phyloP scores from a whole-genome alignment of 35 echinoderm and acorn worm genomes.

The Patiria miniata region DNA sequence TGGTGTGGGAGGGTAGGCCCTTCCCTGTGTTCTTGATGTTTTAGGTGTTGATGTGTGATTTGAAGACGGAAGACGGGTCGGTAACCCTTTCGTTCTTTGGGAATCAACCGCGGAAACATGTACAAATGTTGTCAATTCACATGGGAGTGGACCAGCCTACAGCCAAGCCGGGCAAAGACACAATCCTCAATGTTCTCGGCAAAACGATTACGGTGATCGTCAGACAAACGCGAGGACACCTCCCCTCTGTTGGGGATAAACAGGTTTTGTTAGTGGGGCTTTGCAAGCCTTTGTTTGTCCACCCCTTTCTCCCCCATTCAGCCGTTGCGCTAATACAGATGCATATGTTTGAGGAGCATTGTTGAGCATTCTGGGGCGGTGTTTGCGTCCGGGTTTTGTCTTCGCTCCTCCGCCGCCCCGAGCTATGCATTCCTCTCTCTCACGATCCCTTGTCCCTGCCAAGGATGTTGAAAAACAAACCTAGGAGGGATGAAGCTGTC shows the following conservation, averaged over 20 bases:
- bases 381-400: slow-evolving; percentile 4
- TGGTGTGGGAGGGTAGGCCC: too few relatives aligned
- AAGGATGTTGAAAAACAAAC: too few relatives aligned
- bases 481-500: too few relatives aligned
- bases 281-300: slow-evolving; percentile 1
- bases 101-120: too few relatives aligned
- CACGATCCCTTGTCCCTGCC: not conserved
- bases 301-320: slow-evolving; percentile 13
- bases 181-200: too few relatives aligned
- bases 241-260: slow-evolving; percentile 9
- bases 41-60: too few relatives aligned
- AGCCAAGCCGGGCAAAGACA: too few relatives aligned
- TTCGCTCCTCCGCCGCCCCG: not conserved
- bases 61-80: too few relatives aligned
- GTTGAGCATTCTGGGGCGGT: not conserved
- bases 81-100: too few relatives aligned
- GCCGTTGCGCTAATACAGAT: not conserved
- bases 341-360: slow-evolving; percentile 17
- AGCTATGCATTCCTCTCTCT: slow-evolving; percentile 11
- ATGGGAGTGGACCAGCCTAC: too few relatives aligned
- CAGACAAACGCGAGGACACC: slow-evolving; percentile 12
- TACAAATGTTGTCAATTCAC: too few relatives aligned
- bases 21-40: too few relatives aligned
- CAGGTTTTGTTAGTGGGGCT: not conserved
- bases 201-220: not conserved